These are phyloP conservation scores for Clostera curtula DNA, from an alignment of 2,888 invertebrate species.

Conservation along the genomic window DNA sequence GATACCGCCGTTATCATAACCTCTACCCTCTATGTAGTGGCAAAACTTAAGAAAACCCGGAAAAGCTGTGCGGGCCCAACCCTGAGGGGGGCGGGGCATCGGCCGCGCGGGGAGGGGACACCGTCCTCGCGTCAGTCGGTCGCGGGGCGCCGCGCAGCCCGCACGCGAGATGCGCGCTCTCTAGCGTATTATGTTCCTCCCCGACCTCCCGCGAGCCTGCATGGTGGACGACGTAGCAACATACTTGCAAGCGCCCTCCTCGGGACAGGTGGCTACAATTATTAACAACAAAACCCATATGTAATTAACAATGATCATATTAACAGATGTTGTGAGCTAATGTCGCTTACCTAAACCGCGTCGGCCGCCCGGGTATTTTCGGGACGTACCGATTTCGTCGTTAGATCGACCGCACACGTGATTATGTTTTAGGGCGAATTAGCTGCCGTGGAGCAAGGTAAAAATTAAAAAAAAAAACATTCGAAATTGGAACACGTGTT, in stretches of 20 bases:
- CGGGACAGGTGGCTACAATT: slow-evolving; percentile 89
- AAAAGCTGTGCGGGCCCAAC: slow-evolving; percentile 43
- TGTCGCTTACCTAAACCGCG: slow-evolving; percentile 67
- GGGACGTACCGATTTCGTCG: slow-evolving; percentile 51
- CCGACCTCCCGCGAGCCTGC: slow-evolving; percentile 94
- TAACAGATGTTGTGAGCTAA: slow-evolving; percentile 75
- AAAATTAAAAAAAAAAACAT: slow-evolving; percentile 17
- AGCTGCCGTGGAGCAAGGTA: slow-evolving; percentile 24
- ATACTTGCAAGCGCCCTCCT: slow-evolving; percentile 95
- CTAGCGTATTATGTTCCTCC: slow-evolving; percentile 87
- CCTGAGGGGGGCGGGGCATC: slow-evolving; percentile 43
- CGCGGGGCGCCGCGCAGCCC: slow-evolving; percentile 70
- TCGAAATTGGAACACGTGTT: slow-evolving; percentile 21
- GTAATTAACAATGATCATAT: slow-evolving; percentile 76
- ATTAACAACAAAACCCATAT: slow-evolving; percentile 73
- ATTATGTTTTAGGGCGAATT: slow-evolving; percentile 34
- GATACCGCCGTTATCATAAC: too few relatives aligned
- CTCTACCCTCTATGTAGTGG: too few relatives aligned
- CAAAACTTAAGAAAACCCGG: slow-evolving; percentile 37
- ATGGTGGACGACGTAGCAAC: slow-evolving; percentile 97
- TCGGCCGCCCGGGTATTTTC: slow-evolving; percentile 72
- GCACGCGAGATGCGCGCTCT: slow-evolving; percentile 66
- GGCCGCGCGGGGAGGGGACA: slow-evolving; percentile 22
- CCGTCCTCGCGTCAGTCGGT: slow-evolving; percentile 53
- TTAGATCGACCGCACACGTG: slow-evolving; percentile 53